Base-by-base conservation (phyloP, 1,140 invertebrate species). In the Oscheius sp. region DNA sequence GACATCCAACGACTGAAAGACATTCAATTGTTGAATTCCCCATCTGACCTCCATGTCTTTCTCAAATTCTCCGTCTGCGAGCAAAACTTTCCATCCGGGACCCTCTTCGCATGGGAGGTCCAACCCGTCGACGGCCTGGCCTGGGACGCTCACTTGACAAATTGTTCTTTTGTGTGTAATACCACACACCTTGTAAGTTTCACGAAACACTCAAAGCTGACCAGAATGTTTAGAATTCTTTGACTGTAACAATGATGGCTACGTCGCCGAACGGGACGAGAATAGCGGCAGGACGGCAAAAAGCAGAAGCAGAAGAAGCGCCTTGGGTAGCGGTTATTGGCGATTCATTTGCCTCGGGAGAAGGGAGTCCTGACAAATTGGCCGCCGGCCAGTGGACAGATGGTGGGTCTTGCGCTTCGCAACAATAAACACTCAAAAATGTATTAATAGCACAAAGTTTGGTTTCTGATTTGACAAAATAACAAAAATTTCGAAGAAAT, bases 291-390 rank as follows among this genome's bases (percentile, higher is more conserved):
- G 49, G 49, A 55, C 7, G 4, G 49, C 7, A 7, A 7, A 13
- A 55, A 20, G 7, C 49, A 55, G 49, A 15, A 20, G 23, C 15
- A 42, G 23, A 49, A 32, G 35, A 58, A n/a, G n/a, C n/a, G n/a
- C n/a, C 36, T 34, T 73, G 70, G 70, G 29, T 73, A 15, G 70
- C 62, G 0, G 45, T 61, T 2, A 38, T 73, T 7, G 70, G 70
- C 1, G 70, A 73, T 29, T 73, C 70, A 0, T 73, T 65, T 49
- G 62, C 62, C 0, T 73, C 70, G 15, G 70, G 70, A 34, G 59
- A 73, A 65, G 70, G 70, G 2, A 65, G 55, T 38, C 70, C 70
- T 18, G 61, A 71, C 15, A 13, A 34, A 3, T 20, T 58, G 49
- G 61, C 13, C 2, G 13, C 59, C 7, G 58, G 35, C 1, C 23